A percentile compares a stretch with the other conserved stretches of the same genome.
phyloP scores from a whole-genome alignment of 1,140 invertebrate genomes.

The Ceratina australensis region DNA sequence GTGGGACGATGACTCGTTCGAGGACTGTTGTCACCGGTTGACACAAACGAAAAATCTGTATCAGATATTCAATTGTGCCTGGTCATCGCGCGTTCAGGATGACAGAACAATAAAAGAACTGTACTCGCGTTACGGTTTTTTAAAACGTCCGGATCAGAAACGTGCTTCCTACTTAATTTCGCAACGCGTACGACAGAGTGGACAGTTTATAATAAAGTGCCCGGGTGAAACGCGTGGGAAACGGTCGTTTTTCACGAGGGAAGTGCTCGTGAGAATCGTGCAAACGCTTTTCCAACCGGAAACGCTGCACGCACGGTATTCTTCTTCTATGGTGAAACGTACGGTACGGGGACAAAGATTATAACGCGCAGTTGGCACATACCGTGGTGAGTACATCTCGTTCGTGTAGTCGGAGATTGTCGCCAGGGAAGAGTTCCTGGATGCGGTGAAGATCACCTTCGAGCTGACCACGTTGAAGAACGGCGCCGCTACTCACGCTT shows the following conservation, averaged over 20 bases:
- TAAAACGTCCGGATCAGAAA: too few relatives aligned
- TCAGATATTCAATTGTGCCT: background rate
- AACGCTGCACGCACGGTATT: background rate
- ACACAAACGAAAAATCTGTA: slow-evolving; percentile 8
- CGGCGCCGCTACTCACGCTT: slow-evolving; percentile 77
- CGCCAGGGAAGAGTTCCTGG: slow-evolving; percentile 91
- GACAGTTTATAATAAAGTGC: slow-evolving; percentile 6
- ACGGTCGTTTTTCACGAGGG: slow-evolving; percentile 35
- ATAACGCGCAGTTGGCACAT: slow-evolving; percentile 33
- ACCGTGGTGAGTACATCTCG: slow-evolving; percentile 85
- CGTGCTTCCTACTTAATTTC: background rate
- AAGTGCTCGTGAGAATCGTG: slow-evolving; percentile 32
- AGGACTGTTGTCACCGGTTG: background rate
- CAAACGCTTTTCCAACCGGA: slow-evolving; percentile 6
- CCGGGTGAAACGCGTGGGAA: slow-evolving; percentile 35
- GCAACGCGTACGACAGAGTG: background rate
- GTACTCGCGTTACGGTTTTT: background rate
- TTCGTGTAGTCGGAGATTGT: slow-evolving; percentile 89
- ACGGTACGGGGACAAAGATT: background rate
- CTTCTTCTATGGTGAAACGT: background rate
- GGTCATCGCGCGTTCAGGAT: background rate
- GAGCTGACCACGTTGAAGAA: slow-evolving; percentile 81
- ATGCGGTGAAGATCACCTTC: slow-evolving; percentile 90
- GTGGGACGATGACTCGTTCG: slow-evolving; percentile 12
- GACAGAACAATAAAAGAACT: background rate